Evolutionary conservation across 2,888 invertebrate genomes (phyloP).

Genomic region (Asteroscopus sphinx): DNA sequence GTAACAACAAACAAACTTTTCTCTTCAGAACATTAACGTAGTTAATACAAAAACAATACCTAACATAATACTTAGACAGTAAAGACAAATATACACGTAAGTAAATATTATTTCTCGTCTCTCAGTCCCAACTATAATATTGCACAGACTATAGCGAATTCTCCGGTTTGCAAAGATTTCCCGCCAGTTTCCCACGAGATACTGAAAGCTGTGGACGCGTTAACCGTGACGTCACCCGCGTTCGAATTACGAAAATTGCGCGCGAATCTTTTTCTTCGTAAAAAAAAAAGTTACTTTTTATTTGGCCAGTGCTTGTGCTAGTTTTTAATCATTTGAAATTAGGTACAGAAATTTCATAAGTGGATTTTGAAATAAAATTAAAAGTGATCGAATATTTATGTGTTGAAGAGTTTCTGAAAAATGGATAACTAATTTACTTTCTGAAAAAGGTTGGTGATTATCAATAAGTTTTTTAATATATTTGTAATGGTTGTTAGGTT

Average conservation of each 20-base stretch:
- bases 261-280: conserved; percentile 39
- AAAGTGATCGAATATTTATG: conserved; percentile 31
- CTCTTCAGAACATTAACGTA: too few species aligned
- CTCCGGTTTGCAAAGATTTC: conserved; percentile 59
- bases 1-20: too few species aligned
- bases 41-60: too few species aligned
- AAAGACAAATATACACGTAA: not conserved
- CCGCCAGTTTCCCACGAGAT: conserved; percentile 71
- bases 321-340: conserved; percentile 14
- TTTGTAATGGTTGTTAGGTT: too few species aligned
- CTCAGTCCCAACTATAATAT: not conserved
- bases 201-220: conserved; percentile 63
- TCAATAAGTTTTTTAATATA: not conserved
- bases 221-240: conserved; percentile 56
- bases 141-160: conserved; percentile 20
- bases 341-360: not conserved
- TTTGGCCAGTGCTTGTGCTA: conserved; percentile 28
- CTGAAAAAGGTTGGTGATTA: conserved; percentile 33
- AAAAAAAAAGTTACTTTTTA: conserved; percentile 31
- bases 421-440: conserved; percentile 40
- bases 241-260: conserved; percentile 54
- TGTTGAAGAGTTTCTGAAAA: conserved; percentile 20
- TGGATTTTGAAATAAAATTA: conserved; percentile 10
- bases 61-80: not conserved
- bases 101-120: not conserved